Evolutionary conservation across 2,888 invertebrate species (phyloP).

Genomic region (Kuschelorhynchus macadamiae): DNA sequence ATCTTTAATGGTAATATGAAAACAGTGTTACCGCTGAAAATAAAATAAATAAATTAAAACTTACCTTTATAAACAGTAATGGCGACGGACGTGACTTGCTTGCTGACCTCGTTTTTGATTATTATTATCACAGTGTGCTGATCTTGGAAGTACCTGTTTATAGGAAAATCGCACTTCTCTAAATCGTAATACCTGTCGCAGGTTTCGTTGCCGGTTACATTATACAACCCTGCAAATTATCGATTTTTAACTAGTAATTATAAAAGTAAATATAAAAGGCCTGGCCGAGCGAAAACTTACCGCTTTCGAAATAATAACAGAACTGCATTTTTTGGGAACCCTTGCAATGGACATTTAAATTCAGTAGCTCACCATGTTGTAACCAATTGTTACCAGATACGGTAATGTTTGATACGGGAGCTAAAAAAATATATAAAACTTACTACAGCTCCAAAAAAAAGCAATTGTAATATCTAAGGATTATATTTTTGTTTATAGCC

Average conservation of each 20-base stretch:
- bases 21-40: too few species aligned
- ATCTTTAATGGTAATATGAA: too few species aligned
- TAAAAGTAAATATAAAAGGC: too few species aligned
- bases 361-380: constrained; percentile 83
- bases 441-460: too few species aligned
- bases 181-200: constrained; percentile 68
- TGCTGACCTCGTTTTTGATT: constrained; percentile 83
- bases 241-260: background rate
- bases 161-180: constrained; percentile 74
- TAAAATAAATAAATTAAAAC: constrained; percentile 6
- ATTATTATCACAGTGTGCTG: constrained; percentile 85
- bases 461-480: too few species aligned
- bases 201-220: constrained; percentile 84
- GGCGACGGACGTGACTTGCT: constrained; percentile 77
- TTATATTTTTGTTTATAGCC: too few species aligned
- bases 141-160: constrained; percentile 76
- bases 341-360: constrained; percentile 79
- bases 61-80: constrained; percentile 89
- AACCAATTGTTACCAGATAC: constrained; percentile 86
- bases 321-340: constrained; percentile 83
- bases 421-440: constrained; percentile 70
- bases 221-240: constrained; percentile 72
- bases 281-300: too few species aligned
- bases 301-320: constrained; percentile 74
- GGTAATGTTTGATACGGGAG: constrained; percentile 79